Base-by-base conservation (phyloP, 2,888 invertebrate genomes). In the Eretmocerus hayati region DNA sequence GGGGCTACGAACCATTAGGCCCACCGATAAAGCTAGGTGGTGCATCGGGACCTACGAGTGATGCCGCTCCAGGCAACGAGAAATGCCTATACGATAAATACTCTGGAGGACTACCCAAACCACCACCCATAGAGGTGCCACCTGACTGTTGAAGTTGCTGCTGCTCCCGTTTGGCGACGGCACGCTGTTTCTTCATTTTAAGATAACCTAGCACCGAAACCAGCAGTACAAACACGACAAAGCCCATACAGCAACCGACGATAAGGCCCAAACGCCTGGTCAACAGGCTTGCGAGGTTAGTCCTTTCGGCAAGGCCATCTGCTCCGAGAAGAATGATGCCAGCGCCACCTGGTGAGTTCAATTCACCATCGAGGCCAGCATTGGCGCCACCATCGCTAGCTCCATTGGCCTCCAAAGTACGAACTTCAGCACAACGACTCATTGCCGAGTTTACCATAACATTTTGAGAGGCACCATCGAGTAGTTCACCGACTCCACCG, bases 241-340 rank as follows among this genome's bases (percentile, higher is more conserved):
- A 85, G 46, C 90, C 90, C 77, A 91, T 82, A 64, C 87, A 87
- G 69, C 88, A 87, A 47, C 90, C 90, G 47, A 91, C 85, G 59
- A 91, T 88, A 56, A 91, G 79, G 30, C 90, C 90, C 46, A 91
- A 75, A 53, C 91, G 78, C 49, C 90, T 78, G 2, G 88, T 87
- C 38, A 90, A 75, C 62, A 91, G 84, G 51, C 85, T 87, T 53
- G 84, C 83, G 39, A 86, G 79, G 19, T 80, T 79, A 20, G 83
- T 83, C 19, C 84, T 81, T 62, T 81, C 82, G 15, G 81, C 80
- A 54, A 82, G 64, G n/a, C n/a, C n/a, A n/a, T n/a, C n/a, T n/a
- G n/a, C n/a, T n/a, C n/a, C n/a, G n/a, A n/a, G n/a, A n/a, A n/a
- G n/a, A 18, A 80, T 77, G 42, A 76, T 75, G 45, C 76, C 75